phyloP scores from a whole-genome alignment of 2,113 vertebrate species.

The Silurus meridionalis region DNA sequence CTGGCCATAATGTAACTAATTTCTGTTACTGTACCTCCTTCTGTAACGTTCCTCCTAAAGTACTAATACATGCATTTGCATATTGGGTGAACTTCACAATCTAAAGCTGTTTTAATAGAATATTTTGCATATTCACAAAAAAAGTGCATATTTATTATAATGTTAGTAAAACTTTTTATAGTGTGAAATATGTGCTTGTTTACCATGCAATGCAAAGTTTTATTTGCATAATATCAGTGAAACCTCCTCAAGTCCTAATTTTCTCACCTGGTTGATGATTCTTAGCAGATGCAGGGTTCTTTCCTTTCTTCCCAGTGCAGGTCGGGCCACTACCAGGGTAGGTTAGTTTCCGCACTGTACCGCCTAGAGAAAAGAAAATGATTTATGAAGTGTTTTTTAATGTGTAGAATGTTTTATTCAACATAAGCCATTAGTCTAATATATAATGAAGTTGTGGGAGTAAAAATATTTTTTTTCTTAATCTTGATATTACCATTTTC shows the following conservation, averaged over 20 bases:
- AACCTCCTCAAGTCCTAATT: background rate
- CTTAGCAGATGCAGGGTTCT: background rate
- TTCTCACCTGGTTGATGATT: background rate
- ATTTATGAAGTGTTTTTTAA: background rate
- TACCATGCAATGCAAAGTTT: too few species aligned
- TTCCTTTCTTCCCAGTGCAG: slow-evolving; percentile 65
- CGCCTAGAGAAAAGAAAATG: slow-evolving; percentile 68
- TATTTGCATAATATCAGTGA: too few species aligned
- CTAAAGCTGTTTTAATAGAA: too few species aligned
- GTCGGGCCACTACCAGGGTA: slow-evolving; percentile 72
- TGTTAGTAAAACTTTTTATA: too few species aligned
- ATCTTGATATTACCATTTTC: too few species aligned
- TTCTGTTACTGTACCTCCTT: too few species aligned
- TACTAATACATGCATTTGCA: background rate
- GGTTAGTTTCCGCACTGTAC: slow-evolving; percentile 79
- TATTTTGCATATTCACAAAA: too few species aligned
- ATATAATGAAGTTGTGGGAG: background rate
- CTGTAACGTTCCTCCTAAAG: background rate
- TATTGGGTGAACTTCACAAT: background rate
- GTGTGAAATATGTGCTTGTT: too few species aligned
- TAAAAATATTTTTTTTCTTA: background rate
- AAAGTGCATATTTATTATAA: too few species aligned
- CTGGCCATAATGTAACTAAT: background rate
- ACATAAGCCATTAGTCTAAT: background rate
- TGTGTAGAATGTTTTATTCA: background rate